Base-by-base conservation (phyloP, 2,113 vertebrate species). In the Rhinopomastus cyanomelas region DNA sequence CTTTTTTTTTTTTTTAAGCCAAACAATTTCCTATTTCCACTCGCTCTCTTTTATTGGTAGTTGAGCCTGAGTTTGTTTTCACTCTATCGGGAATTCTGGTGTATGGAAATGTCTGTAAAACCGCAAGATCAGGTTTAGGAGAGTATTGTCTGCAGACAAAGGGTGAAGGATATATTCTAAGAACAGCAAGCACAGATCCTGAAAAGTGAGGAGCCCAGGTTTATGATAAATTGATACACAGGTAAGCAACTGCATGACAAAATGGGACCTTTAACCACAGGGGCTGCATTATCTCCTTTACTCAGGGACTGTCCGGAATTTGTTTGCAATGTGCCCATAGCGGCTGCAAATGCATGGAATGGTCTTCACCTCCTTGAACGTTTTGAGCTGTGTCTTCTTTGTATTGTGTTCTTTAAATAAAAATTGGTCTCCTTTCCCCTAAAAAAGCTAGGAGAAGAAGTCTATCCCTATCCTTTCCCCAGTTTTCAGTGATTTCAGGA, bases 71-170 rank as follows among this genome's bases (percentile, higher is more conserved):
- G 98, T 97, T 97, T 97, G 95, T 97, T 98, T 98, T 98, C 98
- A 97, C 98, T 99, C 99, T 99, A 98, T 98, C 99, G 98, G 99
- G 99, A 99, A 99, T 99, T 98, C 98, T 98, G 98, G 97, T 99
- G 97, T 98, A 98, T 98, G 98, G 98, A 98, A 98, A 98, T 98
- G 97, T 98, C 98, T 98, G 98, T 98, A 98, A 99, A 98, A 98
- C 97, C 97, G 98, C 98, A 99, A 98, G 98, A 99, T 98, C 98
- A 98, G 98, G 98, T 98, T 99, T 99, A 99, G 98, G 98, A 98
- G 98, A 98, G 98, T 98, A 97, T 97, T 98, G 98, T 98, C 98
- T 98, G 94, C 98, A 99, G 98, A 99, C 99, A 99, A 99, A 99
- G 98, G 98, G 98, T 98, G 98, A 98, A 99, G 98, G 98, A 99